phyloP scores from a whole-genome alignment of 2,797 vertebrate genomes.

The Sphaeramia orbicularis region DNA sequence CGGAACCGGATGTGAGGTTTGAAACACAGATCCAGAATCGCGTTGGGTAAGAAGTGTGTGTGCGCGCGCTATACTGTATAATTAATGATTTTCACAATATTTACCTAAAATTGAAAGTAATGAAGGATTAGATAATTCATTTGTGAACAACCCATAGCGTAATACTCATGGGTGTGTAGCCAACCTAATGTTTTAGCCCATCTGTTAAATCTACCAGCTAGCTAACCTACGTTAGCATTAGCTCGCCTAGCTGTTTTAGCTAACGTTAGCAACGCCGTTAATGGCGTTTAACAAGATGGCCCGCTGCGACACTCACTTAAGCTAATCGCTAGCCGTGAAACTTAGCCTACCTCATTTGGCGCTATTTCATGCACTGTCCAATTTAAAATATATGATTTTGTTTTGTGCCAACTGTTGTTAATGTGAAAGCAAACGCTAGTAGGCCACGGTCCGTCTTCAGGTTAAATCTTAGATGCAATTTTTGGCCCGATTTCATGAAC shows the following conservation, averaged over 20 bases:
- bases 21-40: slow-evolving; percentile 69
- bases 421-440: too few relatives aligned
- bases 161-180: rapidly evolving
- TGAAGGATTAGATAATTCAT: rapidly evolving
- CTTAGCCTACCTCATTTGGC: neutral
- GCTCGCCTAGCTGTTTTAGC: slow-evolving; percentile 47
- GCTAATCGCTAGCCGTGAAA: neutral
- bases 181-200: neutral
- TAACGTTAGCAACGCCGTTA: slow-evolving; percentile 45
- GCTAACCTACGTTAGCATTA: slow-evolving; percentile 33
- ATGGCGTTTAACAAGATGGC: slow-evolving; percentile 61
- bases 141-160: rapidly evolving
- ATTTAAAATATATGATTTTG: too few relatives aligned
- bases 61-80: neutral
- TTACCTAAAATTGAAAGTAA: rapidly evolving
- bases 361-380: too few relatives aligned
- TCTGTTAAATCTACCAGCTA: neutral
- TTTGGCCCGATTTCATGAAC: too few relatives aligned
- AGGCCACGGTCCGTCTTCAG: too few relatives aligned
- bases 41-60: slow-evolving; percentile 76
- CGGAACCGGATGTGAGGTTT: slow-evolving; percentile 76
- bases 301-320: slow-evolving; percentile 30
- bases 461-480: too few relatives aligned
- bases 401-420: too few relatives aligned
- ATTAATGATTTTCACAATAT: neutral